Conservation (phyloP, 2,888 invertebrate species). For the Sabellastarte sp. region DNA sequence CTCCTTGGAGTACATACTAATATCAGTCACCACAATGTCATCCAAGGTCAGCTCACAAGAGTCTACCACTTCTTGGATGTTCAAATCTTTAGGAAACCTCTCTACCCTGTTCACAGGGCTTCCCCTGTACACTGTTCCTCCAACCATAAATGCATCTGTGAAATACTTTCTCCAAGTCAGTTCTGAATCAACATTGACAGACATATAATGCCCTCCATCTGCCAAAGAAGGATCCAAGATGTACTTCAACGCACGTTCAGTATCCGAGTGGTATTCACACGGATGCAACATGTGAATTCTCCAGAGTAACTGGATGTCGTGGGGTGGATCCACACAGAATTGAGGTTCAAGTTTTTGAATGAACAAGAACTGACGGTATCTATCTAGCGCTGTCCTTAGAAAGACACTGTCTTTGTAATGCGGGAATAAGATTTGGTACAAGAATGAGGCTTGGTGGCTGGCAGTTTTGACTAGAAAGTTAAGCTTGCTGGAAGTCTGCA, state of each 20-base stretch:
- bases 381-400: constrained; percentile 15
- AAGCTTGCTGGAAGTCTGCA: neutral
- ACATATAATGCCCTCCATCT: neutral
- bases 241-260: constrained; percentile 6
- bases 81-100: constrained; percentile 1
- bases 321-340: constrained; percentile 7
- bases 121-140: constrained; percentile 16
- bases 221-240: constrained; percentile 1
- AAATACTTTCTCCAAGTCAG: constrained; percentile 2
- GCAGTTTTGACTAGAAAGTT: neutral
- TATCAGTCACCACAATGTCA: constrained; percentile 15
- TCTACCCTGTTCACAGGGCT: neutral
- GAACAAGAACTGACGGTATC: constrained; percentile 24
- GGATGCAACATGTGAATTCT: constrained; percentile 23
- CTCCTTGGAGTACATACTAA: constrained; percentile 22
- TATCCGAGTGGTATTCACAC: constrained; percentile 20
- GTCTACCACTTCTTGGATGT: constrained; percentile 1
- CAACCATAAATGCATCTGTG: constrained; percentile 11
- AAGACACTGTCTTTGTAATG: constrained; percentile 29
- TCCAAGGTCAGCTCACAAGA: constrained; percentile 18
- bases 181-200: constrained; percentile 7
- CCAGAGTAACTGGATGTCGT: constrained; percentile 24
- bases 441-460: constrained; percentile 12
- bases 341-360: constrained; percentile 6
- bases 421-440: constrained; percentile 25